Base-by-base conservation (phyloP, 2,113 vertebrate genomes). In the Hassar affinis region DNA sequence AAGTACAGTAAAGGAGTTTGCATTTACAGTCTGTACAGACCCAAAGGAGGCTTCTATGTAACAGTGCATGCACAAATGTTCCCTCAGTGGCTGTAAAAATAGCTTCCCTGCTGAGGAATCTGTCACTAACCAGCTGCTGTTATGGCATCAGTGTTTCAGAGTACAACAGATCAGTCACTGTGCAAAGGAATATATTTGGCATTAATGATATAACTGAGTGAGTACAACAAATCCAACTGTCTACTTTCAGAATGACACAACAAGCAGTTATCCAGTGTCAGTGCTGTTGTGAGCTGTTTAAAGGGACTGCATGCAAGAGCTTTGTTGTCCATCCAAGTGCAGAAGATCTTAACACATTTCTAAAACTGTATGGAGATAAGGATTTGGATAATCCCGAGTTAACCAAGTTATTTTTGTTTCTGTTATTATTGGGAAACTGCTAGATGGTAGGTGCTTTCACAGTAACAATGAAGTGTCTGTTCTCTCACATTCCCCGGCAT, bases 321-420 rank as follows among this genome's bases (percentile, higher is more conserved):
- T 76, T 38, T 35, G 30, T 64, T 47, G 49, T 59, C 11, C 8
- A 33, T 79, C 6, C n/a, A 81, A 68, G 59, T 72, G 17, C 61
- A 69, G 17, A 45, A 59, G 11, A 45, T 18, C 69, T 86, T 54
- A 3, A 81, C 78, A 89, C 83, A n/a, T 45, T 76, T 68, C 45
- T 66, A 66, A 79, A 91, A 90, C 90, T 86, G 80, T 78, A 69
- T 25, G 82, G 82, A 87, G 86, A 77, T 72, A 4, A 81, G 89
- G 90, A 88, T 91, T 93, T 89, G 80, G 84, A 85, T 92, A 90
- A 93, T 88, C 92, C 85, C 1, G 2, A 78, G 84, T 88, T 93
- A 89, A 92, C 91, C 75, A 30, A 56, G 79, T 79, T 84, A 27
- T 79, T 86, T 78, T 72, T 80, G 25, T 54, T 71, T 30, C 45